Percentiles rank a stretch among this genome's conserved stretches.
Evolutionary conservation across 2,888 invertebrate genomes (phyloP).

Genomic region (Tetropium fuscum): DNA sequence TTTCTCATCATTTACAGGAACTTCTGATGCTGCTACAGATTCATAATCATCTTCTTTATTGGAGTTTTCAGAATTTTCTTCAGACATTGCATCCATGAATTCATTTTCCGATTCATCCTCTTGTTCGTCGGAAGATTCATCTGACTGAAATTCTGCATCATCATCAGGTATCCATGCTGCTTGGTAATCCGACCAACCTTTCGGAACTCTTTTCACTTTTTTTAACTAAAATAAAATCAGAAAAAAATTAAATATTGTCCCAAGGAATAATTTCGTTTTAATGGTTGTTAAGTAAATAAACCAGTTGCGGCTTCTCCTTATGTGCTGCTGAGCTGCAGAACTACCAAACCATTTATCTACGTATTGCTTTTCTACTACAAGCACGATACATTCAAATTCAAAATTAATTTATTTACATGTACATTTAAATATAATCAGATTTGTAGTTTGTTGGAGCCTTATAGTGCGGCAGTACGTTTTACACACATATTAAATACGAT

Average conservation of each 20-base stretch:
- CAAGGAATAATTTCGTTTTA: too few relatives aligned
- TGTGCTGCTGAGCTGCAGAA: too few relatives aligned
- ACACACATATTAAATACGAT: too few relatives aligned
- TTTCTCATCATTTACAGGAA: constrained; percentile 73
- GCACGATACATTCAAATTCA: too few relatives aligned
- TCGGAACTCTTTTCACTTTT: constrained; percentile 85
- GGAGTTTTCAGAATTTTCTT: constrained; percentile 61
- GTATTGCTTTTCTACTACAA: too few relatives aligned
- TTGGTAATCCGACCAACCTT: constrained; percentile 98
- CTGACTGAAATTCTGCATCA: constrained; percentile 68
- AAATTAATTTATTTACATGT: too few relatives aligned
- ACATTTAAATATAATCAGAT: too few relatives aligned
- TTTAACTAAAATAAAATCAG: constrained; percentile 54
- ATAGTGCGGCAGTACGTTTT: too few relatives aligned
- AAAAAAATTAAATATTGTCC: not conserved
- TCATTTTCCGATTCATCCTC: constrained; percentile 72
- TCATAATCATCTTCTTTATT: constrained; percentile 76
- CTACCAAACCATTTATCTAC: too few relatives aligned
- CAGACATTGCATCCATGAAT: constrained; percentile 57
- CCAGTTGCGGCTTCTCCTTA: too few relatives aligned
- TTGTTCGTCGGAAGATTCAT: constrained; percentile 72
- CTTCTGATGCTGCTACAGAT: constrained; percentile 75
- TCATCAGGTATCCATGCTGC: constrained; percentile 91
- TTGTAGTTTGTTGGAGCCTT: too few relatives aligned
- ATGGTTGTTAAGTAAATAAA: too few relatives aligned